These are phyloP conservation scores for Pseudochaenichthys georgianus DNA, from an alignment of 2,797 vertebrate species.

Conservation along the genomic window DNA sequence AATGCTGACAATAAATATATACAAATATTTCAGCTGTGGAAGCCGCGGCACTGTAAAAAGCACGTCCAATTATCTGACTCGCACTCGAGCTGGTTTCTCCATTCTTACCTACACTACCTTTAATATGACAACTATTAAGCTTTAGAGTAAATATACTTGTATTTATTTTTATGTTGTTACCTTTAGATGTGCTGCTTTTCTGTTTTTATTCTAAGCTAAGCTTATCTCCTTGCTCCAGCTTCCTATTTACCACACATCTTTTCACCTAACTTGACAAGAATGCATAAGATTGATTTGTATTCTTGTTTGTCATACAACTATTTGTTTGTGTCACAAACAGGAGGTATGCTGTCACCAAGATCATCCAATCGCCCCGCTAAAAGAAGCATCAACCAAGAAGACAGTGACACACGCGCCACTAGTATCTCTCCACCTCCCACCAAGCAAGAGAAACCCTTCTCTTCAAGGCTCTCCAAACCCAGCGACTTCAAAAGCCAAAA, in stretches of 20 bases:
- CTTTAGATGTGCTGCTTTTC: not conserved
- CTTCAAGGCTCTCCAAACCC: constrained; percentile 58
- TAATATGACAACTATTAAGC: not conserved
- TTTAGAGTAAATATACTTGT: not conserved
- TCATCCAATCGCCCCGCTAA: constrained; percentile 61
- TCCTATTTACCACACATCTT: not conserved
- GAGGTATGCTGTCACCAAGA: constrained; percentile 51
- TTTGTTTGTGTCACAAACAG: constrained; percentile 65
- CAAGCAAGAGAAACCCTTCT: constrained; percentile 63
- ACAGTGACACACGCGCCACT: constrained; percentile 52
- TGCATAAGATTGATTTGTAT: not conserved
- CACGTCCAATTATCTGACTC: too few species aligned
- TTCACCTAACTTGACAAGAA: not conserved
- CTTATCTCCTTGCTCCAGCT: not conserved
- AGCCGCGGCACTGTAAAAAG: too few species aligned
- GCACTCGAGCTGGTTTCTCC: too few species aligned
- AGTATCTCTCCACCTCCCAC: constrained; percentile 50
- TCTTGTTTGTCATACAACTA: constrained; percentile 8
- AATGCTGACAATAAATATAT: too few species aligned
- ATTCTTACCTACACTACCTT: too few species aligned
- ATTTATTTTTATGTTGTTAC: not conserved
- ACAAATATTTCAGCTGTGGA: too few species aligned
- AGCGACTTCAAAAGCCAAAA: constrained; percentile 64
- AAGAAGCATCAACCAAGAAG: constrained; percentile 58
- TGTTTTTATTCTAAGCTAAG: not conserved